Evolutionary conservation across 2,113 vertebrate species (phyloP).

Genomic region (Hirundichthys speculiger): DNA sequence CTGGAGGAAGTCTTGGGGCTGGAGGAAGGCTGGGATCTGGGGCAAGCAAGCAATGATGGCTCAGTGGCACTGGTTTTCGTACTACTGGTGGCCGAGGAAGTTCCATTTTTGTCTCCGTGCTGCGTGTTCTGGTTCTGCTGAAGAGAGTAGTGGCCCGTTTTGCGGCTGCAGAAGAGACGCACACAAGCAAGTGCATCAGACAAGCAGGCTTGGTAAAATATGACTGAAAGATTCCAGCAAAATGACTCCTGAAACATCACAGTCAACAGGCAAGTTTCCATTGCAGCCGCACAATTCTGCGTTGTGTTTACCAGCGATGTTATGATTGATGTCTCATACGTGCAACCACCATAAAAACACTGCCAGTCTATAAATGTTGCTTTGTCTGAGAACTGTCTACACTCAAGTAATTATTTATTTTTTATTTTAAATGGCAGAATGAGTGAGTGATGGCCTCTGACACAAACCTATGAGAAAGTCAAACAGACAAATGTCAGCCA

Average conservation of each 20-base stretch:
- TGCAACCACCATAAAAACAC: slow-evolving; percentile 11
- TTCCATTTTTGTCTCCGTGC: slow-evolving; percentile 29
- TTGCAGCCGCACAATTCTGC: slow-evolving; percentile 13
- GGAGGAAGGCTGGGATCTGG: slow-evolving; percentile 30
- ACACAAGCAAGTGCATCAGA: background rate
- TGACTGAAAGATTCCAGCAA: no score
- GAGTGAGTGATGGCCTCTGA: background rate
- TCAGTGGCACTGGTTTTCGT: slow-evolving; percentile 15
- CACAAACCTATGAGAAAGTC: slow-evolving; percentile 21
- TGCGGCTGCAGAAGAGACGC: slow-evolving; percentile 49
- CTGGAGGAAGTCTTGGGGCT: slow-evolving; percentile 51
- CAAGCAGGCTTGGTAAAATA: no score
- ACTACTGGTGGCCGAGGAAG: background rate
- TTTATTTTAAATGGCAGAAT: background rate
- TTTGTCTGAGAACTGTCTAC: background rate
- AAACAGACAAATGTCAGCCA: slow-evolving; percentile 10
- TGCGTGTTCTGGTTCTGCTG: slow-evolving; percentile 55
- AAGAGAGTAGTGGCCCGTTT: slow-evolving; percentile 63
- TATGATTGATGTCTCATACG: background rate
- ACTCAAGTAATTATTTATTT: background rate
- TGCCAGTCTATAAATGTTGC: background rate
- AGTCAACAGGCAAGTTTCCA: background rate
- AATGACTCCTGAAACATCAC: no score
- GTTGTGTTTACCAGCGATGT: slow-evolving; percentile 8
- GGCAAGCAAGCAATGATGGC: fast-evolving